Conservation (phyloP, 2,113 vertebrate genomes). For the Falco punctatus region DNA sequence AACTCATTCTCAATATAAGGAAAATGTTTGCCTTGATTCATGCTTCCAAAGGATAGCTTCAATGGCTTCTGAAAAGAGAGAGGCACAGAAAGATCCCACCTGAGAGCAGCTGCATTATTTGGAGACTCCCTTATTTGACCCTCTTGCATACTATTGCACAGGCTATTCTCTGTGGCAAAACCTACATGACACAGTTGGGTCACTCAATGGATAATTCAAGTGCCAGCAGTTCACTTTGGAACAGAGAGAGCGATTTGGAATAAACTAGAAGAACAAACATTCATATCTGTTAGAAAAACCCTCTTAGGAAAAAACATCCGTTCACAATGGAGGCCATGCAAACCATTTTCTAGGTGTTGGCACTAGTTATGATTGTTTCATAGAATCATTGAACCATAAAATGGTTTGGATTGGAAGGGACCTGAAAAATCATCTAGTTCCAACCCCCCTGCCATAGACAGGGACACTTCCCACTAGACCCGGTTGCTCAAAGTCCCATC, state of each 20-base stretch:
- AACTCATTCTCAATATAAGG: not conserved
- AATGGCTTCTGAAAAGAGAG: not conserved
- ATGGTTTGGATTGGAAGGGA: too few relatives aligned
- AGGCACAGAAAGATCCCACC: not conserved
- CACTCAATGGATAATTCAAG: conserved; percentile 43
- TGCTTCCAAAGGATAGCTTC: not conserved
- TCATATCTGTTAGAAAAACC: not conserved
- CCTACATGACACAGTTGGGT: not conserved
- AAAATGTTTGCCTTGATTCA: not conserved
- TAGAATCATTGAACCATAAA: too few relatives aligned
- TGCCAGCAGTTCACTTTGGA: not conserved
- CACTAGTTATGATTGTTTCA: not conserved
- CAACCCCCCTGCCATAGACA: too few relatives aligned
- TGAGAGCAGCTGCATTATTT: not conserved
- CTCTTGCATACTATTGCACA: not conserved
- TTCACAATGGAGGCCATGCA: not conserved
- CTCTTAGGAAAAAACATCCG: not conserved
- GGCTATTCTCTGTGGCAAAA: not conserved
- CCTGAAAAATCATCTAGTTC: too few relatives aligned
- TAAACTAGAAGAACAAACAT: not conserved
- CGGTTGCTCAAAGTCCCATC: too few relatives aligned
- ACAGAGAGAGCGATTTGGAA: not conserved
- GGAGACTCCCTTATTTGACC: not conserved
- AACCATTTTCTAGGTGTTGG: not conserved
- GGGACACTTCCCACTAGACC: too few relatives aligned